Evolutionary conservation across 2,797 vertebrate genomes (phyloP), one percentile per base, ranked within the genome.

Genomic region (Falco cherrug): DNA sequence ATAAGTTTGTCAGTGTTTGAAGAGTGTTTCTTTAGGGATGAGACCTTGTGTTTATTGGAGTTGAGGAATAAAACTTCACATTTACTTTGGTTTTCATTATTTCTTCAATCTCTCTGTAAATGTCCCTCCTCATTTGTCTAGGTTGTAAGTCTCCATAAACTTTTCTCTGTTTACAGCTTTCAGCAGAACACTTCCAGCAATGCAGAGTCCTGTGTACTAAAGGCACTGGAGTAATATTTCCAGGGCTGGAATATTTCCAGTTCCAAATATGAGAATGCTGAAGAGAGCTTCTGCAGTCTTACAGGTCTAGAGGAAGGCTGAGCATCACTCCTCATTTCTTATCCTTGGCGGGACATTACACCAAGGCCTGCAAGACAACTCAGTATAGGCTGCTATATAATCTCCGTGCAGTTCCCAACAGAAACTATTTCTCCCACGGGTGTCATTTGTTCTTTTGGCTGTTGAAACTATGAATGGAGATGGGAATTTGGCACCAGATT

Each of bases 401-500:
- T 63, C n/a, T 57, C 54, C 64, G 17, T 29, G 39, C 37, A 54
- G 60, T 47, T 94, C 37, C 71, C 87, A 81, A 85, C 45, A 68
- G 71, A 70, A n/a, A 33, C 5, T 76, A 64, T 93, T 95, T 92
- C 68, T 95, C 89, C 75, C 71, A 41, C 13, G 25, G 39, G 61
- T 95, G 73, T 82, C 5, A 37, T 89, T 87, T 79, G 17, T 79
- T 77, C 48, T 92, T 91, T 80, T 90, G 68, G 68, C 51, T 81
- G 24, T 81, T 57, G 59, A 92, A 94, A 69, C 43, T 68, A 19
- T 95, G 89, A 95, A 95, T 75, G 92, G 69, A 85, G 57, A 54
- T 61, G 47, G 51, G 65, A 93, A 81, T 89, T 92, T 95, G 81
- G 83, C 91, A 84, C 43, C 69, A 83, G 50, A 61, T 91, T 93